phyloP scores from a whole-genome alignment of 2,797 vertebrate genomes.

The Distichodus sexfasciatus region DNA sequence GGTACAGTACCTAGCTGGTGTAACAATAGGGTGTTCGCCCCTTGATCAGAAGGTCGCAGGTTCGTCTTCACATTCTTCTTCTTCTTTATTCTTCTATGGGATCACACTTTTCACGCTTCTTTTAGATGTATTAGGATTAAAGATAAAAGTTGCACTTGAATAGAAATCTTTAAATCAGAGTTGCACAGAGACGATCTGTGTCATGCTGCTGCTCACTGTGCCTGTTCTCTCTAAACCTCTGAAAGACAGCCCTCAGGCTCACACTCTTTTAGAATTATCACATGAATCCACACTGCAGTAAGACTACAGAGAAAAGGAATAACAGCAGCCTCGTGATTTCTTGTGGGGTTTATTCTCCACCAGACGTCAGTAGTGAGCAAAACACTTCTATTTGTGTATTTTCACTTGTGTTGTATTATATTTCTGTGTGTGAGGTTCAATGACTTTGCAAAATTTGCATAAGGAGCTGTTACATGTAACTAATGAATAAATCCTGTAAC shows the following conservation, averaged over 20 bases:
- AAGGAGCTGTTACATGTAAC: no score
- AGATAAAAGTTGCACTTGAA: no score
- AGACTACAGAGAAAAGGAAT: neutral
- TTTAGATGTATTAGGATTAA: neutral
- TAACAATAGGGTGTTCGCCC: no score
- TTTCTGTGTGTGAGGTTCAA: no score
- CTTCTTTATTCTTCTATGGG: no score
- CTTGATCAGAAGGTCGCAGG: no score
- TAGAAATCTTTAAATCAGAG: neutral
- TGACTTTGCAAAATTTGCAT: no score
- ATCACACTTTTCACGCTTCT: neutral
- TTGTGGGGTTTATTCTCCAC: neutral
- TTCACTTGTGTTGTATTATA: neutral
- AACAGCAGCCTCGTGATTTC: neutral
- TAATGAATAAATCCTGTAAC: no score
- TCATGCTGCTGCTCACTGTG: neutral
- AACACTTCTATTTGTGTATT: neutral
- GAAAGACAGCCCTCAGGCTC: constrained; percentile 41
- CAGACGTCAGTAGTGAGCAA: constrained; percentile 25
- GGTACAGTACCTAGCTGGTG: no score
- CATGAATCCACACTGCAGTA: neutral
- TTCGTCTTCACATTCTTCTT: no score
- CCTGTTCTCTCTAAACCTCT: constrained; percentile 55
- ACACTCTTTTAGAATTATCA: constrained; percentile 32
- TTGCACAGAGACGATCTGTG: neutral